Evolutionary conservation across 2,888 invertebrate species (phyloP).

Genomic region (Cheilosia vulpina): DNA sequence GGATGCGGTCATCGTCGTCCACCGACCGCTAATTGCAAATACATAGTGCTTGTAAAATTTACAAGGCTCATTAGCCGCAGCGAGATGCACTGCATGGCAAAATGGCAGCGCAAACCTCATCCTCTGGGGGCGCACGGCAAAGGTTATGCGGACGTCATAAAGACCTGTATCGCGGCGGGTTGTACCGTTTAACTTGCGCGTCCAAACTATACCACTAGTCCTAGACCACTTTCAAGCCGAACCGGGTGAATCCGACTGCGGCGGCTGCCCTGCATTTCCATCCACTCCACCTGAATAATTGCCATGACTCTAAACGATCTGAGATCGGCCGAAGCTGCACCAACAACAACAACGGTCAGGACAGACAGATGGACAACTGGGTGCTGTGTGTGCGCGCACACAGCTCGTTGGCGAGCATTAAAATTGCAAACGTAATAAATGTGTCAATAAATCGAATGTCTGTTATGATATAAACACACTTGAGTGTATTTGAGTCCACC

Average conservation of each 20-base stretch:
- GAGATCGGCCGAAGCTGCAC: constrained; percentile 19
- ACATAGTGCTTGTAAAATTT: constrained; percentile 73
- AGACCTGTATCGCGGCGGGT: constrained; percentile 65
- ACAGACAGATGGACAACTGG: constrained; percentile 61
- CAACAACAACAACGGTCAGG: neutral
- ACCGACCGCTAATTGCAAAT: constrained; percentile 70
- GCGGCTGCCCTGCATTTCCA: constrained; percentile 27
- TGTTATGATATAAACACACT: constrained; percentile 70
- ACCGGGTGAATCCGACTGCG: constrained; percentile 12
- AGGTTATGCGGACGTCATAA: constrained; percentile 70
- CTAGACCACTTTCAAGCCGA: constrained; percentile 30
- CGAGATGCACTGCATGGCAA: constrained; percentile 53
- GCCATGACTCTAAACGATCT: constrained; percentile 69
- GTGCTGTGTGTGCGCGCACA: constrained; percentile 33
- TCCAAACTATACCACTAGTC: constrained; percentile 39
- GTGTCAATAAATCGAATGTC: constrained; percentile 75
- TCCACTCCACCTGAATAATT: constrained; percentile 69
- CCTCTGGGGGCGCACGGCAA: constrained; percentile 20
- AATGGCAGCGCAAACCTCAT: constrained; percentile 62
- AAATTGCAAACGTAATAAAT: constrained; percentile 69
- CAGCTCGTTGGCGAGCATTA: constrained; percentile 45
- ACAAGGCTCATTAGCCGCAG: constrained; percentile 71
- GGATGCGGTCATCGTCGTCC: constrained; percentile 23
- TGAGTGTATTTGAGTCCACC: constrained; percentile 51
- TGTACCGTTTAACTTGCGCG: constrained; percentile 66